Percentiles rank a stretch among this genome's conserved stretches.
phyloP scores from a whole-genome alignment of 2,797 vertebrate species.

The Rhinella marina region DNA sequence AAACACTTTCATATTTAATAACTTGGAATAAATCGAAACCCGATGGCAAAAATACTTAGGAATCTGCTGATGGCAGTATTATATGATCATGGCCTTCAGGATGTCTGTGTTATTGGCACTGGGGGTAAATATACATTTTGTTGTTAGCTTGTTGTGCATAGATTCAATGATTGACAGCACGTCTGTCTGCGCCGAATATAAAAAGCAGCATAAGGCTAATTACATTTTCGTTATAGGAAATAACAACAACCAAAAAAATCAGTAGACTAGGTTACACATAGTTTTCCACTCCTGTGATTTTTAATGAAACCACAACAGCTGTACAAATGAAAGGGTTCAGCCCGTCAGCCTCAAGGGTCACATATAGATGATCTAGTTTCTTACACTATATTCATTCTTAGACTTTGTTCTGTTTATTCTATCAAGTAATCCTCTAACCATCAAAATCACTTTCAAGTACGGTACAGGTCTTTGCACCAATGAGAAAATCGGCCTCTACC shows the following conservation, averaged over 20 bases:
- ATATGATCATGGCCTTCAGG: neutral
- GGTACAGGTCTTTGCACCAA: neutral
- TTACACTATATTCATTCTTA: conserved; percentile 7
- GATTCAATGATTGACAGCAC: neutral
- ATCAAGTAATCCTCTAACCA: neutral
- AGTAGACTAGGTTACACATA: conserved; percentile 11
- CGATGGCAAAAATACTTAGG: neutral
- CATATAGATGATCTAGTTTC: neutral
- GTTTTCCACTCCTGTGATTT: conserved; percentile 27
- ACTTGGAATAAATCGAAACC: neutral
- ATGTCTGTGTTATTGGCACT: neutral
- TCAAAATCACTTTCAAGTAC: neutral
- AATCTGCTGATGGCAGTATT: neutral
- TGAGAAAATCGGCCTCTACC: no score
- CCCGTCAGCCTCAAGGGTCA: neutral
- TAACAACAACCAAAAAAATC: conserved; percentile 25
- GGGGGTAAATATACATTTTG: neutral
- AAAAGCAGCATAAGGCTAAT: conserved; percentile 1
- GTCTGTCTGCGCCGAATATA: neutral
- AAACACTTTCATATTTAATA: conserved; percentile 19
- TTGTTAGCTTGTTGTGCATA: neutral
- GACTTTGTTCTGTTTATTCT: neutral
- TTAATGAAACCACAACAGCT: conserved; percentile 50
- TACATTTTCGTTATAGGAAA: conserved; percentile 27
- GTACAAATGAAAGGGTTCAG: conserved; percentile 23